Base-by-base conservation (phyloP, 2,113 vertebrate species). In the Butastur rufipennis region DNA sequence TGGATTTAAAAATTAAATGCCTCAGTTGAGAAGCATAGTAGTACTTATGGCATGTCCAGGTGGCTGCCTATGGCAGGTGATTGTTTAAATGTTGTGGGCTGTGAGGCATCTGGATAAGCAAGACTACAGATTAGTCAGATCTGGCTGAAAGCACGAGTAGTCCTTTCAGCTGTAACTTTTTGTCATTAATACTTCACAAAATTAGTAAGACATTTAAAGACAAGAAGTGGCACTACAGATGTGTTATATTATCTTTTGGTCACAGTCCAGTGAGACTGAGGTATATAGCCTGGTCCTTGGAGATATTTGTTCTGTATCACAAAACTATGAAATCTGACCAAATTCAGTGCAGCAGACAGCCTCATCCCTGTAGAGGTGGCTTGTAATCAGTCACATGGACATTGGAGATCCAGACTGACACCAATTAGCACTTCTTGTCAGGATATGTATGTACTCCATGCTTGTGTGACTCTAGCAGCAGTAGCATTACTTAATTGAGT, bases 1-100 rank as follows among this genome's bases (percentile, higher is more conserved):
- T 89, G 20, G 19, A 66, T 96, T 95, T 93, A 18, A 86, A 93
- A 87, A 88, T 82, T 12, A n/a, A 91, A 82, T 38, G 72, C 56
- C 84, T 67, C 65, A 45, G 42, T 59, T 94, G 91, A 94, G 91
- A 90, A 90, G 68, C 83, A 23, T 16, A 56, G 27, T 45, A 43
- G 19, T 48, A 18, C 22, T 38, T 56, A 23, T 43, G 52, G 52
- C 10, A 25, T n/a, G 72, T 66, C 48, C 77, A 91, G 86, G 65
- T 87, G 77, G 73, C 91, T 88, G 70, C 88, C 77, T 93, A 58
- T 62, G 62, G 74, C 79, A 92, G 38, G 74, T 58, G 20, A 81
- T 88, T 74, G 53, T 61, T 92, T 72, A 59, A 86, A 55, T 67
- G n/a, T n/a, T 81, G 32, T 73, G 56, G 61, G 52, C 61, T 91